Base-by-base conservation (phyloP, 2,113 vertebrate genomes). In the Acrocephalus arundinaceus region DNA sequence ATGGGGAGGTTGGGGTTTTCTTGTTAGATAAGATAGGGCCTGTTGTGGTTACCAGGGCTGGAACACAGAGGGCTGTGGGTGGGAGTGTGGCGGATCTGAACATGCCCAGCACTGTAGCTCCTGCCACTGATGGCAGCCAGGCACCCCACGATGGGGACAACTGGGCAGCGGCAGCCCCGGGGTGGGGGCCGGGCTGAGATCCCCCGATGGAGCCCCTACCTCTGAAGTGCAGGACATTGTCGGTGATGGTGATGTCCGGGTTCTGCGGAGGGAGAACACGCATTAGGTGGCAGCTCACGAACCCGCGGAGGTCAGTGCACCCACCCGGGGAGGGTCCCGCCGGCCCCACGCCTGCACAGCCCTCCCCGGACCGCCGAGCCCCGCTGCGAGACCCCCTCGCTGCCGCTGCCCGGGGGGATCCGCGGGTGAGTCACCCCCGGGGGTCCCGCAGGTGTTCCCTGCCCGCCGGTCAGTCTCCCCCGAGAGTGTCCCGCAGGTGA, bases 221-320 rank as follows among this genome's bases (percentile, higher is more conserved):
- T 98, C 94, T 98, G 94, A 99, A 99, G 55, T 97, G 97, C 39
- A 99, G 98, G 58, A 98, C 96, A 43, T 99, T 99, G 52, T 99
- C 99, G 22, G 97, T 96, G 61, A 99, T 97, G 73, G 94, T 83
- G 95, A 99, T 97, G 23, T 98, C 97, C 46, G 99, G 98, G 93
- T 98, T 98, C 99, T 99, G 98, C 76, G 77, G 93, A 85, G 87
- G 95, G 22, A 84, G 15, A 57, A 57, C 31, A 10, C 0, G 41
- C 43, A 7, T 93, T 12, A 67, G 46, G 1, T 16, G 24, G 22
- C 54, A 20, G 75, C 59, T 43, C 71, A 2, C 22, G 9, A 21
- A 13, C 63, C 55, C 39, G 17, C 57, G 10, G 41, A 59, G 31
- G 6, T 72, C 43, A 12, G 21, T 7, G 85, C 66, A n/a, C 41